Base-by-base conservation (phyloP, 2,797 vertebrate genomes). In the Corythornis leucogaster region DNA sequence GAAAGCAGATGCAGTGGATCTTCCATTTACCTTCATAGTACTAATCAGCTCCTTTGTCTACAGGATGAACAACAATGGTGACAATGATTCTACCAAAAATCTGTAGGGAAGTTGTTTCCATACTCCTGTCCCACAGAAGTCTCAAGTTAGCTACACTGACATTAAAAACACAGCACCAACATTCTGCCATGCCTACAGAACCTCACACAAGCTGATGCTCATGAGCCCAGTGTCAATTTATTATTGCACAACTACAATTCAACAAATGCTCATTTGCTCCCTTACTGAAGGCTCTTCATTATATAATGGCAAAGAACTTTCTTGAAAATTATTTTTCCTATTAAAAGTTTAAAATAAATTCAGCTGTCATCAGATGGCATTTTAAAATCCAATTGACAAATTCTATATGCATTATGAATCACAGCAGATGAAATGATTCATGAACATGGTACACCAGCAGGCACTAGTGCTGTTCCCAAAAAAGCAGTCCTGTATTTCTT, bases 21-120 rank as follows among this genome's bases (percentile, higher is more conserved):
- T 96, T 15, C 98, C 99, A 63, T 99, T 99, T 30, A 99, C 95
- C 96, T 99, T 99, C 98, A 99, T 96, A 54, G 98, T 99, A 77
- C 97, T 93, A 5, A 99, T 96, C 74, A 99, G 97, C 79, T 99
- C 99, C 91, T 98, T 99, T 2, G 98, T 99, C 99, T 99, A 93
- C 80, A 83, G 50, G 89, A 87, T 61, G 18, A 94, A 85, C 40
- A 94, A 76, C 25, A 94, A 61, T 9, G 43, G 50, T 80, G 38
- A 80, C 63, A 74, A 38, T 33, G 18, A 90, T 50, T 66, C 53
- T 66, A 67, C 20, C 42, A 75, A 54, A 80, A 78, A 43, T 19
- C 46, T 63, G 82, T 3, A 75, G 51, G 11, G 55, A 76, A 69
- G n/a, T 8, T 79, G 26, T n/a, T 66, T 81, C 55, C 61, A 45